Conservation (phyloP, 1,140 invertebrate genomes). For the Nasonia giraulti region DNA sequence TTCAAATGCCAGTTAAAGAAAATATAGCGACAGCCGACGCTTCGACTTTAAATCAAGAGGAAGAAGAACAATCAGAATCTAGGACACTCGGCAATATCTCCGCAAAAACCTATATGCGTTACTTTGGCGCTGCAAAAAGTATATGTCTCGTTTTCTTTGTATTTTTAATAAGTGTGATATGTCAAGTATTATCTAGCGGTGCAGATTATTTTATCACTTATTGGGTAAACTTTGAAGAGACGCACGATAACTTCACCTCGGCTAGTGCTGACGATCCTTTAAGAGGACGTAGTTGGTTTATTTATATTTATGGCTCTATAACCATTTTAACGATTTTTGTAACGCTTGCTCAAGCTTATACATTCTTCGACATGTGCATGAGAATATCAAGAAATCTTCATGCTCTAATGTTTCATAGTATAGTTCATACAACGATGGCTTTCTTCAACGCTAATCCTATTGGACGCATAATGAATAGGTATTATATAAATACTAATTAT, state of each 20-base stretch:
- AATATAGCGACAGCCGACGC: neutral
- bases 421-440: constrained; percentile 84
- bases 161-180: constrained; percentile 72
- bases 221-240: constrained; percentile 73
- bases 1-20: neutral
- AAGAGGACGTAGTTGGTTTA: constrained; percentile 56
- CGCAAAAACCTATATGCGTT: constrained; percentile 76
- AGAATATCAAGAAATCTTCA: constrained; percentile 84
- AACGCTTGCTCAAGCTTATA: constrained; percentile 75
- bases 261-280: constrained; percentile 17
- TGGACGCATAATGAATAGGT: constrained; percentile 83
- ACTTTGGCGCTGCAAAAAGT: constrained; percentile 77
- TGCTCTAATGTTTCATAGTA: constrained; percentile 85
- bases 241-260: neutral
- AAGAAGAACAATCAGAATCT: constrained; percentile 72
- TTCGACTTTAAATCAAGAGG: constrained; percentile 59
- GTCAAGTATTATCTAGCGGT: constrained; percentile 77
- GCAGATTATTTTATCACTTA: constrained; percentile 81
- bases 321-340: constrained; percentile 77
- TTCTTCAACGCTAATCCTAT: constrained; percentile 90
- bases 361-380: constrained; percentile 83
- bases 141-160: constrained; percentile 73
- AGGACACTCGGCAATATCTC: constrained; percentile 76
- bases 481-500: neutral
- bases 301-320: constrained; percentile 73